These are phyloP conservation scores for Sprattus sprattus DNA, from an alignment of 2,113 vertebrate species.

Conservation along the genomic window DNA sequence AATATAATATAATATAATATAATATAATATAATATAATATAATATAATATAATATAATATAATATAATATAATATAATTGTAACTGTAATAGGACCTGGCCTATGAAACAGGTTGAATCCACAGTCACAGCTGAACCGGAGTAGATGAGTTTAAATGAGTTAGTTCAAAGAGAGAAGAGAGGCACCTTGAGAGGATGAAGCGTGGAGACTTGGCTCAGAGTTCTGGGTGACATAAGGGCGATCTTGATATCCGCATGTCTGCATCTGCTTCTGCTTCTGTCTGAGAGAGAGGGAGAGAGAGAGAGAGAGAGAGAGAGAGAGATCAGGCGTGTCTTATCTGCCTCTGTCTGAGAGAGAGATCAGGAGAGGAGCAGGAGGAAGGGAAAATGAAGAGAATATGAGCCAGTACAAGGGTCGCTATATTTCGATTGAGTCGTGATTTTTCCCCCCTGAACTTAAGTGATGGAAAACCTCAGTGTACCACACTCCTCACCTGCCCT, in stretches of 20 bases:
- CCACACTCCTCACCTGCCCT: background rate
- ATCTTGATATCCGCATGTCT: background rate
- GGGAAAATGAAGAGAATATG: background rate
- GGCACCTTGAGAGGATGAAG: background rate
- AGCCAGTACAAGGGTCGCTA: background rate
- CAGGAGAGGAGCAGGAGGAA: background rate
- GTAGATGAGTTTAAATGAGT: too few relatives aligned
- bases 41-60: too few relatives aligned
- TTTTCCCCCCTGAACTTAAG: background rate
- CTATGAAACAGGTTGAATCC: too few relatives aligned
- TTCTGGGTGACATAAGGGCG: background rate
- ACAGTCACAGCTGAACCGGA: too few relatives aligned
- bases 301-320: too few relatives aligned
- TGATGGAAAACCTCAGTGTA: background rate
- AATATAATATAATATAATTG: too few relatives aligned
- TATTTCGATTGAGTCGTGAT: background rate
- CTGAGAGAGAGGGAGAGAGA: too few relatives aligned
- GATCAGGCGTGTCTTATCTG: too few relatives aligned
- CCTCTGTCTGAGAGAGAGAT: background rate
- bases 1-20: too few relatives aligned
- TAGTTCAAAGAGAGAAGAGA: too few relatives aligned
- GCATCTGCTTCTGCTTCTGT: background rate
- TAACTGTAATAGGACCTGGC: too few relatives aligned
- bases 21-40: too few relatives aligned
- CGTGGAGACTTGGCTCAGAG: background rate